A percentile compares a stretch with the other conserved stretches of the same genome.
Evolutionary conservation across 2,113 vertebrate genomes (phyloP).

Genomic region (Tapirus terrestris): DNA sequence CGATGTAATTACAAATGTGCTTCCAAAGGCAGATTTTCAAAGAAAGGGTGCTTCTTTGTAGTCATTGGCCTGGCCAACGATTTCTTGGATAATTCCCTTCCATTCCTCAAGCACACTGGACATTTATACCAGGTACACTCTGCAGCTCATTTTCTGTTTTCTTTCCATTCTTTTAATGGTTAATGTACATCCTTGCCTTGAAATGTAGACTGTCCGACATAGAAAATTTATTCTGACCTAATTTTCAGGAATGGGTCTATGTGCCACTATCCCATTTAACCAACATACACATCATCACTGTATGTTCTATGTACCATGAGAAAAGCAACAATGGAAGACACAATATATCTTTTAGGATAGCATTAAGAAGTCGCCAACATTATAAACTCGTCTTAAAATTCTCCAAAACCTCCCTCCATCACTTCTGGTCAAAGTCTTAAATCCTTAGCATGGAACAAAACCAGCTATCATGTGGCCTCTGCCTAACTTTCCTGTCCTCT

Average conservation of each 20-base stretch:
- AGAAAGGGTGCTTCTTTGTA: neutral
- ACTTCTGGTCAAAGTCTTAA: neutral
- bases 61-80: neutral
- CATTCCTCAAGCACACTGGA: neutral
- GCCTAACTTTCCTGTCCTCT: neutral
- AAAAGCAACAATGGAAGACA: neutral
- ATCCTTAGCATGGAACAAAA: neutral
- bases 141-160: neutral
- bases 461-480: neutral
- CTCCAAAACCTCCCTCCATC: neutral
- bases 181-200: neutral
- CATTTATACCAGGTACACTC: neutral
- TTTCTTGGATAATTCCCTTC: neutral
- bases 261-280: neutral
- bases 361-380: neutral
- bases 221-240: neutral
- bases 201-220: neutral
- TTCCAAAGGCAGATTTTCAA: constrained; percentile 23
- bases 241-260: neutral
- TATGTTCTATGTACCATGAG: neutral
- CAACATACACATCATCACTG: neutral
- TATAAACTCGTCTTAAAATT: neutral
- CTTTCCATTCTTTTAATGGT: neutral
- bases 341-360: neutral
- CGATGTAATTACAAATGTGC: neutral